These are phyloP conservation scores for Panonychus citri DNA, from an alignment of 1,140 invertebrate species.

Conservation along the genomic window DNA sequence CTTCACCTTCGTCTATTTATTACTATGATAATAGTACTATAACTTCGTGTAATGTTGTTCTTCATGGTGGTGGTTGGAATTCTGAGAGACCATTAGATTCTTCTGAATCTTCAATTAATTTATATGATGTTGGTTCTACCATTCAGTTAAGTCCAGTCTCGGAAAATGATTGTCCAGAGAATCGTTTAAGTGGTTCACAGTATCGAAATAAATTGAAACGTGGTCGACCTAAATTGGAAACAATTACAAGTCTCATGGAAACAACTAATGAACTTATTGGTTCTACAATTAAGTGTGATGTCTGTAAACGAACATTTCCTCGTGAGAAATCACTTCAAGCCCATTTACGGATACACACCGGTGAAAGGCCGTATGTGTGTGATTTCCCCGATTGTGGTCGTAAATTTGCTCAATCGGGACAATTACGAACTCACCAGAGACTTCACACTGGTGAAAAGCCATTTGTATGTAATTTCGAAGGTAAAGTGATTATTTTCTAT, in stretches of 20 bases:
- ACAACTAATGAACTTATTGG: too few species aligned
- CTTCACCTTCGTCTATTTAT: not conserved
- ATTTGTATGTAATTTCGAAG: conserved; percentile 41
- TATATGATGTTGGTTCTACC: not conserved
- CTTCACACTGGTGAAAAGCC: conserved; percentile 60
- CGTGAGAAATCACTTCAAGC: conserved; percentile 54
- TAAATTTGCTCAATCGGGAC: conserved; percentile 57
- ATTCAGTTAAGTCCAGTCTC: not conserved
- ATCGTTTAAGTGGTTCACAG: not conserved
- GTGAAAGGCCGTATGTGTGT: conserved; percentile 53
- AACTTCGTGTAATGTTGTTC: not conserved
- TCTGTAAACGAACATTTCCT: conserved; percentile 49
- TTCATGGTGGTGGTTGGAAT: not conserved
- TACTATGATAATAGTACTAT: not conserved
- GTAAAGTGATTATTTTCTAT: conserved; percentile 17
- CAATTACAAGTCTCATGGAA: not conserved
- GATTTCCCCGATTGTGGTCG: conserved; percentile 49
- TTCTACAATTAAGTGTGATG: conserved; percentile 43
- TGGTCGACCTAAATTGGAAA: conserved; percentile 1
- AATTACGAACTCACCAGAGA: conserved; percentile 55
- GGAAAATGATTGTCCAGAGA: not conserved
- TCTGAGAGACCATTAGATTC: not conserved
- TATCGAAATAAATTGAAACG: not conserved
- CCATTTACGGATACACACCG: conserved; percentile 54
- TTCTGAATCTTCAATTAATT: not conserved